A percentile compares a stretch with the other conserved stretches of the same genome.
Conservation (phyloP, 2,797 vertebrate genomes). For the Steatocranus sp. region DNA sequence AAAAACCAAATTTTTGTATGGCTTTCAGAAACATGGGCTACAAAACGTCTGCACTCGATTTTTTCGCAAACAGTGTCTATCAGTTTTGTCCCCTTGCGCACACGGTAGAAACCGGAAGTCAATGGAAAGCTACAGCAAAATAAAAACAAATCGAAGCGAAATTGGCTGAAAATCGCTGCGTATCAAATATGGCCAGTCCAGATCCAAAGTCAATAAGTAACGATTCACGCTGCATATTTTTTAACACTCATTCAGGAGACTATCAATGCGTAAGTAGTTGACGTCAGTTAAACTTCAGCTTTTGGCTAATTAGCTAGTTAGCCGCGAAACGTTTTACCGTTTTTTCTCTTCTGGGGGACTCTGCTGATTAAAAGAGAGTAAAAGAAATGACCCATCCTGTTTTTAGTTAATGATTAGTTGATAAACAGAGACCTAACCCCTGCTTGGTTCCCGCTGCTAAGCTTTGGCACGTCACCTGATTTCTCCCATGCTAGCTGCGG, state of each 20-base stretch:
- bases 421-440: not conserved
- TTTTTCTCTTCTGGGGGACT: not conserved
- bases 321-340: not conserved
- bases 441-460: not conserved
- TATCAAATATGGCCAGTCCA: constrained; percentile 28
- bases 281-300: not conserved
- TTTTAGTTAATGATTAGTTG: not conserved
- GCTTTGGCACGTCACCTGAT: not conserved
- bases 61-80: not conserved
- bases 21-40: not conserved
- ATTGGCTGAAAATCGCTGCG: not conserved
- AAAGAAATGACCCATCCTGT: not conserved
- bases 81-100: constrained; percentile 46
- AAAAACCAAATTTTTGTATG: not conserved
- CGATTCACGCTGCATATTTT: constrained; percentile 61
- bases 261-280: constrained; percentile 74
- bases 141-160: constrained; percentile 23
- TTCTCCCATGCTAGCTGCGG: not conserved
- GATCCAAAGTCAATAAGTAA: constrained; percentile 12
- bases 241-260: constrained; percentile 65
- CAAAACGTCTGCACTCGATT: not conserved
- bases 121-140: constrained; percentile 24
- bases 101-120: constrained; percentile 65
- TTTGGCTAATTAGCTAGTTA: not conserved
- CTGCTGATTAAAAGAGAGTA: not conserved